Evolutionary conservation across 2,888 invertebrate species (phyloP).

Genomic region (Antheraea assamensis): DNA sequence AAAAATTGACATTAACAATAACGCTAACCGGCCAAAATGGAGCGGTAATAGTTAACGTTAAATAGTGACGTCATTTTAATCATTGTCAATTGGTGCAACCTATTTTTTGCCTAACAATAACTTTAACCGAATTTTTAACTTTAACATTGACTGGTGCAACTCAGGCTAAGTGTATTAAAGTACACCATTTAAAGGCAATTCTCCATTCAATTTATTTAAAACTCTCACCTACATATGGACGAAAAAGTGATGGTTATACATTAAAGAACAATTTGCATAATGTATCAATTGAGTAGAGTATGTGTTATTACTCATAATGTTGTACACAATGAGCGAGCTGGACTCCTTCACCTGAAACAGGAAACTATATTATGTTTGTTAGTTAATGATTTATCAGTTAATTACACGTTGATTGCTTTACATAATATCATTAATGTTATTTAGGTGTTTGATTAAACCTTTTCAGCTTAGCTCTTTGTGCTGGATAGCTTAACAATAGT

Average conservation of each 20-base stretch:
- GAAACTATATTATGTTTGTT: conserved; percentile 3
- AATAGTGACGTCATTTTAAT: too few relatives aligned
- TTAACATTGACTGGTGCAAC: too few relatives aligned
- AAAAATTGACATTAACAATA: too few relatives aligned
- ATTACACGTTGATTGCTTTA: not conserved
- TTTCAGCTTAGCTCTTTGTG: not conserved
- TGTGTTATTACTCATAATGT: not conserved
- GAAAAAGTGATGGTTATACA: not conserved
- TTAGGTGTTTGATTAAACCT: not conserved
- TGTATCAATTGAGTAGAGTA: not conserved
- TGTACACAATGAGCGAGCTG: conserved; percentile 17
- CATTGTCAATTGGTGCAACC: too few relatives aligned
- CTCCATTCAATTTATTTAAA: not conserved
- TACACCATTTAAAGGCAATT: not conserved
- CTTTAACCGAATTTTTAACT: too few relatives aligned
- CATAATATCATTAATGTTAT: not conserved
- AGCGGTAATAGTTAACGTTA: too few relatives aligned
- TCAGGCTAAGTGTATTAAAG: not conserved
- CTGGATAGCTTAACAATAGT: not conserved
- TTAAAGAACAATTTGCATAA: too few relatives aligned
- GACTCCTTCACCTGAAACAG: conserved; percentile 25
- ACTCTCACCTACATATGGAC: not conserved
- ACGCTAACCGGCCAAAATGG: too few relatives aligned
- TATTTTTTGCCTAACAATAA: too few relatives aligned
- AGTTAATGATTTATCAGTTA: conserved; percentile 9